Conservation (phyloP, 2,797 vertebrate genomes). For the Argyrosomus regius region DNA sequence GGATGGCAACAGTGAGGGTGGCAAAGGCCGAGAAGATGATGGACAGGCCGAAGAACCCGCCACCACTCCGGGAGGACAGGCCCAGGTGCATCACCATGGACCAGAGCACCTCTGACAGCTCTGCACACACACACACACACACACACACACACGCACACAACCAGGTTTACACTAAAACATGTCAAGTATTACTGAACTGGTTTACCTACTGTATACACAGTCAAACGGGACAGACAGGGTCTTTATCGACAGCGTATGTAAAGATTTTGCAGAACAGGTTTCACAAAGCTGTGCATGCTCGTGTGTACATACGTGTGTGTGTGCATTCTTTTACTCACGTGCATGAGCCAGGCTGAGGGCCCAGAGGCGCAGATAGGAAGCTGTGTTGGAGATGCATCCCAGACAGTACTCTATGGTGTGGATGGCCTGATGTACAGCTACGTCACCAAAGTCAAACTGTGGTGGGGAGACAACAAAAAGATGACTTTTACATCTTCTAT, state of each 20-base stretch:
- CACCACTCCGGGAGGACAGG: conserved; percentile 89
- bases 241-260: neutral
- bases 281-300: neutral
- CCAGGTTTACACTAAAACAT: neutral
- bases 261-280: neutral
- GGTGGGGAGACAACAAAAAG: conserved; percentile 22
- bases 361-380: conserved; percentile 82
- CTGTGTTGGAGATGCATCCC: conserved; percentile 91
- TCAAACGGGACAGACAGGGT: neutral
- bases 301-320: neutral
- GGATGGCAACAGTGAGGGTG: conserved; percentile 92
- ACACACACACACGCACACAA: conserved; percentile 27
- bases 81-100: conserved; percentile 96
- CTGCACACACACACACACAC: conserved; percentile 54
- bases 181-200: neutral
- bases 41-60: conserved; percentile 89
- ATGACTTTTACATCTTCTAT: no score
- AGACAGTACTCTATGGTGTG: conserved; percentile 98
- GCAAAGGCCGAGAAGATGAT: conserved; percentile 93
- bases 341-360: conserved; percentile 81
- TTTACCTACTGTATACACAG: neutral
- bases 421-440: conserved; percentile 95
- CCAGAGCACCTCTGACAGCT: conserved; percentile 84
- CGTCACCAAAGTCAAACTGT: conserved; percentile 95
- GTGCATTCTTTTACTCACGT: conserved; percentile 65